These are phyloP conservation scores for Calliphora vomitoria DNA, from an alignment of 2,888 invertebrate genomes.

Conservation along the genomic window DNA sequence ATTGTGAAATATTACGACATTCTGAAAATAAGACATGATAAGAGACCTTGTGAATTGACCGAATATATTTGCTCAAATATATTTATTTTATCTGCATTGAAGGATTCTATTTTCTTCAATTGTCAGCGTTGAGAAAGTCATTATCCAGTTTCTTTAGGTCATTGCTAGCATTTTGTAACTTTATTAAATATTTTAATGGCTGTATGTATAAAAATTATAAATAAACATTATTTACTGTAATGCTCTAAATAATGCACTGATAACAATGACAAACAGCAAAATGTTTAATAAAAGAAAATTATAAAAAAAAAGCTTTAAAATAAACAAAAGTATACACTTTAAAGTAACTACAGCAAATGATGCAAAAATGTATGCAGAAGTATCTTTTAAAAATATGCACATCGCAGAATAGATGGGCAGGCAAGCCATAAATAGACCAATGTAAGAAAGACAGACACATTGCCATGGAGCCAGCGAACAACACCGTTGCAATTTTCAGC, in stretches of 20 bases:
- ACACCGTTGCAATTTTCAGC: conserved; percentile 31
- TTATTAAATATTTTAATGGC: conserved; percentile 7
- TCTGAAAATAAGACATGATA: too few relatives aligned
- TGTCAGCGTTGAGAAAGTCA: neutral
- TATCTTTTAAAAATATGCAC: neutral
- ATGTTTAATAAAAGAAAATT: neutral
- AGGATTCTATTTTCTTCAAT: neutral
- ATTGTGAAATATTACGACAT: too few relatives aligned
- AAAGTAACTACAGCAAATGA: neutral
- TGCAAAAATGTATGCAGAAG: neutral
- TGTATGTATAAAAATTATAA: neutral
- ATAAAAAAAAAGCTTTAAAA: neutral
- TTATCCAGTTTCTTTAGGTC: neutral
- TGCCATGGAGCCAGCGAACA: conserved; percentile 20
- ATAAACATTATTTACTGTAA: neutral
- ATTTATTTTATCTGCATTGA: too few relatives aligned
- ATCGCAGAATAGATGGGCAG: conserved; percentile 12
- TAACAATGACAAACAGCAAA: conserved; percentile 12
- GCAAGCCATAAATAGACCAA: neutral
- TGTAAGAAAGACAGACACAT: neutral
- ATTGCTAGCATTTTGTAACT: neutral
- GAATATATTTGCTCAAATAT: too few relatives aligned
- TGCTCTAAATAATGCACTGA: neutral
- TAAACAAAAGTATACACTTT: neutral
- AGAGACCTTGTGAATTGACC: too few relatives aligned